Evolutionary conservation across 2,113 vertebrate genomes (phyloP).

Genomic region (Hemibagrus wyckioides): DNA sequence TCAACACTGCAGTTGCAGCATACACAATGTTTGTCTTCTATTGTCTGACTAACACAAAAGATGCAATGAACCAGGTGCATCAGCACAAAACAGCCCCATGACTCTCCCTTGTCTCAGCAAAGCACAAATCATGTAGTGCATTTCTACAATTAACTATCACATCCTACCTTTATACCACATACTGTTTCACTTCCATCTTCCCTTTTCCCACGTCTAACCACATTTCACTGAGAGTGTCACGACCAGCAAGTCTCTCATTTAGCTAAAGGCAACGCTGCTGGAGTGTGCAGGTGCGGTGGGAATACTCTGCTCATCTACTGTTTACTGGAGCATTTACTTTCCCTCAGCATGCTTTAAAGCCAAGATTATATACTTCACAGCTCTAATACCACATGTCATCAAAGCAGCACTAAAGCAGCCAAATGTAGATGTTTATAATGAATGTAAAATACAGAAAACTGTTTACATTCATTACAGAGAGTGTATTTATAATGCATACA

Average conservation of each 20-base stretch:
- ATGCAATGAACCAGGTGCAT: not conserved
- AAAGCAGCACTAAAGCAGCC: not conserved
- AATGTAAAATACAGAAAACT: not conserved
- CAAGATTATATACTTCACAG: not conserved
- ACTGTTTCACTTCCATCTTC: not conserved
- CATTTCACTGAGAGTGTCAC: not conserved
- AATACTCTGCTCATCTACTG: slow-evolving; percentile 24
- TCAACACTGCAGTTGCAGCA: slow-evolving; percentile 13
- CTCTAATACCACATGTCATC: not conserved
- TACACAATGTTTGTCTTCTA: slow-evolving; percentile 21
- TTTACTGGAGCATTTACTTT: slow-evolving; percentile 25
- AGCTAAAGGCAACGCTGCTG: not conserved
- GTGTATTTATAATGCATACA: not conserved
- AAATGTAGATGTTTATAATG: not conserved
- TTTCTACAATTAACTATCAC: not conserved
- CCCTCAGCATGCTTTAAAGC: not conserved
- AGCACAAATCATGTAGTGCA: not conserved
- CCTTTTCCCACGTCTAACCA: not conserved
- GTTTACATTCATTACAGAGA: too few species aligned
- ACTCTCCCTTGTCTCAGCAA: not conserved
- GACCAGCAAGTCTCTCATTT: not conserved
- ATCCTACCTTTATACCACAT: not conserved
- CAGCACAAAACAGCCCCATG: slow-evolving; percentile 29
- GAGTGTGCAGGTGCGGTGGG: slow-evolving; percentile 23
- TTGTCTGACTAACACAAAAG: slow-evolving; percentile 19